Evolutionary conservation across 2,797 vertebrate genomes (phyloP).

Genomic region (Chrosomus eos): DNA sequence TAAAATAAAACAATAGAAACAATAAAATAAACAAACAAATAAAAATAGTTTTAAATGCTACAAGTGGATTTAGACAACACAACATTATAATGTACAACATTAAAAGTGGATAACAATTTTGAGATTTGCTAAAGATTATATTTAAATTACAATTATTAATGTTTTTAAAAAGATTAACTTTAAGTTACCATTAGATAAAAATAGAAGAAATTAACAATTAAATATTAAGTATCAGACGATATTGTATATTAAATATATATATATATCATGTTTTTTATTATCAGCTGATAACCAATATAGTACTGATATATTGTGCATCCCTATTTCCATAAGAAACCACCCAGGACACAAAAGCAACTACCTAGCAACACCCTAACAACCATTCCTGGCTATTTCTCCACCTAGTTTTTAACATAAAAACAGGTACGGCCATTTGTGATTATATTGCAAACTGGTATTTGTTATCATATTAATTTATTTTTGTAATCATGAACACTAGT

Average conservation of each 20-base stretch:
- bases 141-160: neutral
- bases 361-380: neutral
- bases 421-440: neutral
- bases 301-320: neutral
- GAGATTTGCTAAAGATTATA: neutral
- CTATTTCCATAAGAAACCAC: neutral
- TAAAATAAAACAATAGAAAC: no score
- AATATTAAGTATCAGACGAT: neutral
- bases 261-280: neutral
- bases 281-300: neutral
- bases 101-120: neutral
- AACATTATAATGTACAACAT: neutral
- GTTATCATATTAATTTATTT: neutral
- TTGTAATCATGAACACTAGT: neutral
- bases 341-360: neutral
- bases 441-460: neutral
- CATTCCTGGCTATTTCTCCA: neutral
- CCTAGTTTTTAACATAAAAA: neutral
- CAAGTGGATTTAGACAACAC: neutral
- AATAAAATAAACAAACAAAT: no score
- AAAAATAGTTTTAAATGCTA: no score
- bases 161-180: neutral
- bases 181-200: neutral
- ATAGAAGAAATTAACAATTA: neutral
- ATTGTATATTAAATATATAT: neutral